Base-by-base conservation (phyloP, 2,797 vertebrate species). In the Gymnothorax javanicus region DNA sequence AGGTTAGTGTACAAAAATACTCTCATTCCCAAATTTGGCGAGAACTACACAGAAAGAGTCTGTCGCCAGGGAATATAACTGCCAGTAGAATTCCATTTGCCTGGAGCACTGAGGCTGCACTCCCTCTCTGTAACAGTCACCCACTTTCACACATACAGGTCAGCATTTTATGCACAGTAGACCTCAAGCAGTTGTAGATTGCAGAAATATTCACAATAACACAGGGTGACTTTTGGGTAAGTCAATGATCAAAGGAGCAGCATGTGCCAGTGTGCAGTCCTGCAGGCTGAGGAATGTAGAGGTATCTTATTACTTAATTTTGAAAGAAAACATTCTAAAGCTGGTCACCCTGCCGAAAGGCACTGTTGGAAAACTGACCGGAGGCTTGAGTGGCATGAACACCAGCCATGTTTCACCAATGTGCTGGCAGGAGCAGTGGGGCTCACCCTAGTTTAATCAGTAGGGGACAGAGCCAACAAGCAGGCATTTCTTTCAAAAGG, bases 21-120 rank as follows among this genome's bases (percentile, higher is more conserved):
- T 73, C 86, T 33, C 20, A 52, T 56, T 75, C 64, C 86, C 86
- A 84, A 84, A 84, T 87, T 87, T 73, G 81, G 86, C n/a, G 64
- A 71, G 27, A 87, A 75, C 20, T 25, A 83, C 71, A 27, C 33
- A 11, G 81, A 71, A 83, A 9, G 83, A 82, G 52, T 73, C 20
- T 60, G 64, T 11, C 33, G 11, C 33, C n/a, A 81, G 11, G 11
- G 75, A 79, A 54, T 54, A 79, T 23, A 15, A 79, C 3, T 54
- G 75, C 5, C 75, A 52, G 0, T 17, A 79, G 75, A 7, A 79
- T 79, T 79, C 50, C 17, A 79, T 54, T 54, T 1, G 75, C 43
- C 13, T 52, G 15, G 9, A 79, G 75, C 50, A 54, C 50, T 8
- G 75, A 54, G 20, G 15, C 75, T 6, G 8, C 13, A 13, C 12